A percentile compares a stretch with the other conserved stretches of the same genome.
phyloP scores from a whole-genome alignment of 2,888 invertebrate genomes.

The Sinopyrophorus schimmeli region DNA sequence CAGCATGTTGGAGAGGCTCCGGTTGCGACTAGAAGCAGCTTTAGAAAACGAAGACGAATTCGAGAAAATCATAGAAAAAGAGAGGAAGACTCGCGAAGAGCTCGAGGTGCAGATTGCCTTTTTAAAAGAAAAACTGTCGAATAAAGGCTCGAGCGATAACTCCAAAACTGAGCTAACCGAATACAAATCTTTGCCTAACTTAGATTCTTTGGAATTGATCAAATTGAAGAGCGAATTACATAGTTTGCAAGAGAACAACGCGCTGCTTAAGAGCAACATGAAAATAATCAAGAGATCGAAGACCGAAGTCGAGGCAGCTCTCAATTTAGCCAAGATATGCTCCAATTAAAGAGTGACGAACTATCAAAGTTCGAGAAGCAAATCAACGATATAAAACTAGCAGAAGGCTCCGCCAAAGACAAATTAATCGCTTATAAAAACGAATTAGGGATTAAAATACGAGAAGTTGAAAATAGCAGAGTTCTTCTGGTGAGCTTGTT shows the following conservation, averaged over 20 bases:
- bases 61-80: conserved; percentile 62
- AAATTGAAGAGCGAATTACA: conserved; percentile 40
- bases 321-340: conserved; percentile 45
- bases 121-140: conserved; percentile 37
- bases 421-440: conserved; percentile 37
- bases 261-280: conserved; percentile 36
- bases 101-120: conserved; percentile 47
- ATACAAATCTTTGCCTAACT: conserved; percentile 46
- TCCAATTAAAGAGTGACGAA: conserved; percentile 38
- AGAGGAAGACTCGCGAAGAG: conserved; percentile 55
- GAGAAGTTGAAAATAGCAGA: conserved; percentile 44
- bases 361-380: conserved; percentile 42
- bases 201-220: conserved; percentile 39
- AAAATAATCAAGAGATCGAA: conserved; percentile 40
- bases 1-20: conserved; percentile 66
- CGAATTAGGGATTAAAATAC: conserved; percentile 41
- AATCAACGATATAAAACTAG: conserved; percentile 35
- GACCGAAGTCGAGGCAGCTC: conserved; percentile 40
- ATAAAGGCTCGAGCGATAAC: conserved; percentile 28
- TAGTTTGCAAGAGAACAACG: conserved; percentile 38
- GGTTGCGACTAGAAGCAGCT: conserved; percentile 66
- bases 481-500: conserved; percentile 42
- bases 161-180: conserved; percentile 46
- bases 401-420: conserved; percentile 39
- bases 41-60: conserved; percentile 67